phyloP scores from a whole-genome alignment of 2,113 vertebrate genomes.

The Eonycteris spelaea region DNA sequence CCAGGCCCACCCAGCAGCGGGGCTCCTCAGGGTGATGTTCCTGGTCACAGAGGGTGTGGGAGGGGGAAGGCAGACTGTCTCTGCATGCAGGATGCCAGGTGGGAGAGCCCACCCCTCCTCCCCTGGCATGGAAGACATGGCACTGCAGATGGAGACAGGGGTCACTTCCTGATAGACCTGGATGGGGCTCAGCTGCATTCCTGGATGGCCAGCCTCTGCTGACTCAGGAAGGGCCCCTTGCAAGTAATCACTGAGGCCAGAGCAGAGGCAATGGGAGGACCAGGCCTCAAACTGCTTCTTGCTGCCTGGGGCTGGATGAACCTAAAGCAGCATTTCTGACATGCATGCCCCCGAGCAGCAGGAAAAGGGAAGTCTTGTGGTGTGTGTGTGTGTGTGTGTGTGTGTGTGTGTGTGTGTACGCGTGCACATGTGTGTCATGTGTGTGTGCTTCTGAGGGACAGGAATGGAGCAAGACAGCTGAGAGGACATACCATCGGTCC shows the following conservation, averaged over 20 bases:
- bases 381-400: accelerated
- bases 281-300: not conserved
- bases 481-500: slow-evolving; percentile 87
- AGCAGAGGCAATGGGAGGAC: not conserved
- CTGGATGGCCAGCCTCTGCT: not conserved
- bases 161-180: not conserved
- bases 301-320: not conserved
- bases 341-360: not conserved
- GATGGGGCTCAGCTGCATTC: not conserved
- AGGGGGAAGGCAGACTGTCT: not conserved
- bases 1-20: not conserved
- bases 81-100: not conserved
- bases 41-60: accelerated
- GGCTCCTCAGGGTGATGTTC: not conserved
- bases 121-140: accelerated
- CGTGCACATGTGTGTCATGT: accelerated
- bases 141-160: not conserved
- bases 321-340: not conserved
- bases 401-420: accelerated
- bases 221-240: not conserved
- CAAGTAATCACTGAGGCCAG: not conserved
- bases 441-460: accelerated
- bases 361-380: not conserved
- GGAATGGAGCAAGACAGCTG: accelerated
- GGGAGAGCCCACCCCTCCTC: accelerated